These are phyloP conservation scores for Bergia puertoricense DNA, from an alignment of 92 coral and sea anemone species.

Conservation along the genomic window DNA sequence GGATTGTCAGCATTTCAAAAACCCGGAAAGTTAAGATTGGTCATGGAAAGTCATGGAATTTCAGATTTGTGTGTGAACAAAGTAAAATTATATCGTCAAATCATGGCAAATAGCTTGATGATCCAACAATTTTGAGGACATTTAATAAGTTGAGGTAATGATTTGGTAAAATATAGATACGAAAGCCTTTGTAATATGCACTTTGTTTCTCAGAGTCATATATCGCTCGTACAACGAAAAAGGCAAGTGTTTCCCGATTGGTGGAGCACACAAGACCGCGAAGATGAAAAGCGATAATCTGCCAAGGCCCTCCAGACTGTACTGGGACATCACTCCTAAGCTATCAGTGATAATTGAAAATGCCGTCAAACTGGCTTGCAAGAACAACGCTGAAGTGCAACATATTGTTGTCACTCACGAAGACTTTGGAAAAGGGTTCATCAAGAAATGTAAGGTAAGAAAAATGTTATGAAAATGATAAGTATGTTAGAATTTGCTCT, in stretches of 20 bases:
- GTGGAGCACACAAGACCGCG: constrained; percentile 89
- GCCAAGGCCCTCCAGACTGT: constrained; percentile 80
- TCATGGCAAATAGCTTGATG: no score
- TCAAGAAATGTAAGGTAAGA: constrained; percentile 72
- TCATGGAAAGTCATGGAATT: no score
- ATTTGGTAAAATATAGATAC: no score
- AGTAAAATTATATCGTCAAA: no score
- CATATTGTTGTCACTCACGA: constrained; percentile 86
- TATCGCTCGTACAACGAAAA: constrained; percentile 95
- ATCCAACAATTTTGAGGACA: no score
- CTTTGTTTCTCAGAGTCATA: constrained; percentile 58
- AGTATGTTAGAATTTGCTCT: no score
- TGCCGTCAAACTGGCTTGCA: constrained; percentile 72
- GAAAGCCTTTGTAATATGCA: not conserved
- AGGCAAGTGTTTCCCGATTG: constrained; percentile 93
- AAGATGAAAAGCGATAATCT: constrained; percentile 77
- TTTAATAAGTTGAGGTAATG: no score
- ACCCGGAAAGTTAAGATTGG: no score
- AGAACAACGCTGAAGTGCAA: constrained; percentile 45
- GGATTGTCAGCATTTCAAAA: no score
- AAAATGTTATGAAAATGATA: not conserved
- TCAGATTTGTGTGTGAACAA: no score
- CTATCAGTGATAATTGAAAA: constrained; percentile 74
- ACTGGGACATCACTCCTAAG: constrained; percentile 86
- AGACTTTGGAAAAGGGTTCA: constrained; percentile 91